Evolutionary conservation across 2,888 invertebrate genomes (phyloP).

Genomic region (Stenodera caucasica): DNA sequence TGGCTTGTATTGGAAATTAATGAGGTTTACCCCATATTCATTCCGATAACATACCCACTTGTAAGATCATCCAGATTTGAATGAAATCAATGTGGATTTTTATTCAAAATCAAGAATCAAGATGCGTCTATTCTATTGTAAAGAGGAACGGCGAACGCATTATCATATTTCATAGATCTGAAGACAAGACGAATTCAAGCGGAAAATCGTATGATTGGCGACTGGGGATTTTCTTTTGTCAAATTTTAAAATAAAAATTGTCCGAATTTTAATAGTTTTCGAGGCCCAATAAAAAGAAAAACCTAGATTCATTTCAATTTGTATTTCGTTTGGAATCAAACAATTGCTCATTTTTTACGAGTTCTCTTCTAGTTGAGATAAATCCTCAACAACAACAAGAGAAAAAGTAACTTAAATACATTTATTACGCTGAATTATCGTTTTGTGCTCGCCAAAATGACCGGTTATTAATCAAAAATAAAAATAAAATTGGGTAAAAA

Average conservation of each 20-base stretch:
- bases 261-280: too few species aligned
- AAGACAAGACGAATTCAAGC: background rate
- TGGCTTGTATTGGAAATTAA: background rate
- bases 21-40: background rate
- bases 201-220: background rate
- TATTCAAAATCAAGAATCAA: background rate
- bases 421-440: constrained; percentile 16
- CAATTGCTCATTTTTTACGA: too few species aligned
- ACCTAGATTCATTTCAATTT: too few species aligned
- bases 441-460: constrained; percentile 13
- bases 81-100: background rate
- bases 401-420: constrained; percentile 7
- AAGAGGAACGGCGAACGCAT: background rate
- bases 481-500: background rate
- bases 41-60: background rate
- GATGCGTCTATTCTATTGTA: background rate
- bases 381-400: background rate
- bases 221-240: too few species aligned
- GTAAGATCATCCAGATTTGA: background rate
- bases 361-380: background rate
- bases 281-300: too few species aligned
- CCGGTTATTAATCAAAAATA: constrained; percentile 12
- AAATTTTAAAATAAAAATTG: too few species aligned
- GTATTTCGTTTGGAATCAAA: too few species aligned
- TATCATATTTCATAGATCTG: constrained; percentile 1